Percentiles rank a stretch among this genome's conserved stretches.
Conservation (phyloP, 1,140 invertebrate genomes). For the Heliconius hewitsoni region DNA sequence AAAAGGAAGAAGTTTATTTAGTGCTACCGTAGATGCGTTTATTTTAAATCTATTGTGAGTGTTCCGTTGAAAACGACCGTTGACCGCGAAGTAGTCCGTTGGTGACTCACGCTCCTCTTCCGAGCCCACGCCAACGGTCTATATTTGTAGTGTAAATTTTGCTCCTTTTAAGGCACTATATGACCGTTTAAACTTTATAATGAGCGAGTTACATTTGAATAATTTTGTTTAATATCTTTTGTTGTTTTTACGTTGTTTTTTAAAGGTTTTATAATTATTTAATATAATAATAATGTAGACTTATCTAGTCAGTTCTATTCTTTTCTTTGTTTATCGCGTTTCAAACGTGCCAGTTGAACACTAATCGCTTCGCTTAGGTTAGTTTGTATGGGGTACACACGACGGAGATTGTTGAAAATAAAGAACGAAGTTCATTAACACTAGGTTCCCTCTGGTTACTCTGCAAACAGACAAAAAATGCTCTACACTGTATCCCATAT, state of each 20-base stretch:
- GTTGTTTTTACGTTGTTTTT: too few species aligned
- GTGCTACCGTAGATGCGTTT: not conserved
- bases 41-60: constrained; percentile 18
- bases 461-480: not conserved
- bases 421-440: too few species aligned
- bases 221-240: not conserved
- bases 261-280: too few species aligned
- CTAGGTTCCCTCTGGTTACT: too few species aligned
- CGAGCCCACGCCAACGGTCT: constrained; percentile 44
- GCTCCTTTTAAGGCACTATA: constrained; percentile 42
- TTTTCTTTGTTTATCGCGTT: too few species aligned
- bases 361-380: too few species aligned
- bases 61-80: constrained; percentile 34
- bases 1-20: not conserved
- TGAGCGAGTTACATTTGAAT: not conserved
- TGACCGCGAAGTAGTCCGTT: constrained; percentile 30
- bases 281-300: too few species aligned
- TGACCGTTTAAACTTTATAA: constrained; percentile 14
- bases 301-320: too few species aligned
- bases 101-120: constrained; percentile 47
- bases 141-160: constrained; percentile 40
- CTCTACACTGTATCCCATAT: too few species aligned
- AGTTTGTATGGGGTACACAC: too few species aligned
- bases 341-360: too few species aligned
- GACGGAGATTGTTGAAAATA: too few species aligned